These are phyloP conservation scores for Seriola rivoliana DNA, from an alignment of 2,113 vertebrate species.

Conservation along the genomic window DNA sequence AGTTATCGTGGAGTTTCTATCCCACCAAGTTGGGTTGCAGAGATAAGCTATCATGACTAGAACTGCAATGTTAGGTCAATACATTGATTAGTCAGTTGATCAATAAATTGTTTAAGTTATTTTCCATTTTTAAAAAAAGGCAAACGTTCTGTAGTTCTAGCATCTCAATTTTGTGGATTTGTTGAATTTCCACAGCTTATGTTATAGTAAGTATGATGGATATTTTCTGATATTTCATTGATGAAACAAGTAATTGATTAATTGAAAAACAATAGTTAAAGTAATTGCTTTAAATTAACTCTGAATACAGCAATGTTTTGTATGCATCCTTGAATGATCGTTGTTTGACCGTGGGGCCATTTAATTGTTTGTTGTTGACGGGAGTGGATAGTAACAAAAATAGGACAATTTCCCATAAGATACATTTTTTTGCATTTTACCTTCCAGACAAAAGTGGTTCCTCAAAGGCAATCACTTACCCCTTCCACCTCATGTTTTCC, in stretches of 20 bases:
- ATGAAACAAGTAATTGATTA: not conserved
- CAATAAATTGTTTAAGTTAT: not conserved
- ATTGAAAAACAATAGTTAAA: not conserved
- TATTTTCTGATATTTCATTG: not conserved
- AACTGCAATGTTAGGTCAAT: not conserved
- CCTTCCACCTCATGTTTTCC: conserved; percentile 33
- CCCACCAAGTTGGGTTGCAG: not conserved
- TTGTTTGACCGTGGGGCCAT: not conserved
- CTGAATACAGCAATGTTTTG: not conserved
- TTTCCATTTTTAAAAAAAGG: not conserved
- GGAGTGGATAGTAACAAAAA: not conserved
- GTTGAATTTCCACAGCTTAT: not conserved
- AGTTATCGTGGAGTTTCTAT: not conserved
- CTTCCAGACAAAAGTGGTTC: not conserved
- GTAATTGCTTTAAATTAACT: not conserved
- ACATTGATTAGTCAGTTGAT: not conserved
- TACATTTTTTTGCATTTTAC: conserved; percentile 5
- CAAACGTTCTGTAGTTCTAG: not conserved
- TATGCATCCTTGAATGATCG: not conserved
- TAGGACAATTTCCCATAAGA: not conserved
- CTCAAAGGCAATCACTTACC: conserved; percentile 15
- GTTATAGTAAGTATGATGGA: not conserved
- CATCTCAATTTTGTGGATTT: not conserved
- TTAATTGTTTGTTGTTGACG: not conserved
- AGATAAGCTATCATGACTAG: not conserved